Conservation (phyloP, 2,888 invertebrate species). For the Eupithecia pulchellata region DNA sequence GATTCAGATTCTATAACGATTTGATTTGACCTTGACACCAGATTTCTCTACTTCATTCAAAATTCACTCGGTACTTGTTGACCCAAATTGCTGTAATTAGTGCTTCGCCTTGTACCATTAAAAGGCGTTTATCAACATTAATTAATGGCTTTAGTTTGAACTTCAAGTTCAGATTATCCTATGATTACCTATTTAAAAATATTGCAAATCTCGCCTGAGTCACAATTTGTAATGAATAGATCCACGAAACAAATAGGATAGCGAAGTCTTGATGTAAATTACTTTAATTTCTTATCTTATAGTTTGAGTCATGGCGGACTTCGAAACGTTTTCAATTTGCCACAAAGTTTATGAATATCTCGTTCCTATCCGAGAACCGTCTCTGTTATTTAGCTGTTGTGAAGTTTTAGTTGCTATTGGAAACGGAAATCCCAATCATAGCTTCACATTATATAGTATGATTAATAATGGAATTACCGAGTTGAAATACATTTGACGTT, state of each 20-base stretch:
- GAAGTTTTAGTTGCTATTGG: conserved; percentile 40
- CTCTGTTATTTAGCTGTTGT: conserved; percentile 37
- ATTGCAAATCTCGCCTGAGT: neutral
- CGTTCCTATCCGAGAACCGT: neutral
- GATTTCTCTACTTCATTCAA: conserved; percentile 38
- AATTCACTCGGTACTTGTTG: conserved; percentile 20
- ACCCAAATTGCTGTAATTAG: conserved; percentile 24
- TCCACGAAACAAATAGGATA: neutral
- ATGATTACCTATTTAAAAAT: too few species aligned
- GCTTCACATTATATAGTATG: conserved; percentile 20
- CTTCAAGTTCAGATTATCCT: too few species aligned
- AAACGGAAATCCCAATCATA: conserved; percentile 43
- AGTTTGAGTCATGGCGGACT: neutral
- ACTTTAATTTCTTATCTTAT: neutral
- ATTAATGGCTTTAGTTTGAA: neutral
- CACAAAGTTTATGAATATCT: conserved; percentile 12
- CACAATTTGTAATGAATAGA: neutral
- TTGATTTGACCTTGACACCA: conserved; percentile 34
- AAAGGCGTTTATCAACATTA: conserved; percentile 27
- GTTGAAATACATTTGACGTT: neutral
- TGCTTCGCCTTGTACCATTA: conserved; percentile 26
- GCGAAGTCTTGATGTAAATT: neutral
- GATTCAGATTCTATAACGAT: too few species aligned
- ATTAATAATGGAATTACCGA: neutral
- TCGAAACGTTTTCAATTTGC: neutral